A percentile compares a stretch with the other conserved stretches of the same genome.
These are phyloP conservation scores for Indicator indicator DNA, from an alignment of 2,113 vertebrate species.

Conservation along the genomic window DNA sequence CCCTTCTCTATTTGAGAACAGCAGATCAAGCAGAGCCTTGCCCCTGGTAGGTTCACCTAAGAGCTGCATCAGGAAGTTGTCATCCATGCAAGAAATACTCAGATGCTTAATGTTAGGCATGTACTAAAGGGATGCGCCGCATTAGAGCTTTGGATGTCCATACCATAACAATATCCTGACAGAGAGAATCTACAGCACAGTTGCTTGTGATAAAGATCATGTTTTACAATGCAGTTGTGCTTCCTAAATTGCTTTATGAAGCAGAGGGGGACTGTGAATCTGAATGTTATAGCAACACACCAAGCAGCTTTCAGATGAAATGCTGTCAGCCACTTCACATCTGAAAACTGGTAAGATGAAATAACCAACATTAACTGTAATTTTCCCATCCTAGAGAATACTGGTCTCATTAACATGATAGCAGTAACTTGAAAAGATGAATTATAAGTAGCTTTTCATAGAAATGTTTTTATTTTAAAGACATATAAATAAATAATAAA, in stretches of 20 bases:
- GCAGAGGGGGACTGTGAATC: neutral
- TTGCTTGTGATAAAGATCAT: neutral
- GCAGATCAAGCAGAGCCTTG: no score
- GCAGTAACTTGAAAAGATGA: neutral
- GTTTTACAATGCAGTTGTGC: neutral
- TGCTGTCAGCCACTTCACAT: neutral
- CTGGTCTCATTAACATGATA: neutral
- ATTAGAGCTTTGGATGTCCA: neutral
- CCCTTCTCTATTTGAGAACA: no score
- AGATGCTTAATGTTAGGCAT: neutral
- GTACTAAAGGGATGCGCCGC: rapidly evolving
- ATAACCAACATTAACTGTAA: neutral
- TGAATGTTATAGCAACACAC: neutral
- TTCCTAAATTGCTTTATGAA: neutral
- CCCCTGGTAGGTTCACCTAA: no score
- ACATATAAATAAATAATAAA: neutral
- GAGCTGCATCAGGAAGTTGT: no score
- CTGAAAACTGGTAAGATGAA: constrained; percentile 5
- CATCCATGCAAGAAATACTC: no score
- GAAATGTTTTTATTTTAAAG: neutral
- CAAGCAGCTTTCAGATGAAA: neutral
- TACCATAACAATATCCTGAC: neutral
- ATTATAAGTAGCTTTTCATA: neutral
- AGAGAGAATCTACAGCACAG: neutral
- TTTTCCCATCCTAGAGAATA: neutral